Evolutionary conservation across 2,888 invertebrate species (phyloP), one percentile per base, ranked within the genome.

Genomic region (Quadroppia sp.): DNA sequence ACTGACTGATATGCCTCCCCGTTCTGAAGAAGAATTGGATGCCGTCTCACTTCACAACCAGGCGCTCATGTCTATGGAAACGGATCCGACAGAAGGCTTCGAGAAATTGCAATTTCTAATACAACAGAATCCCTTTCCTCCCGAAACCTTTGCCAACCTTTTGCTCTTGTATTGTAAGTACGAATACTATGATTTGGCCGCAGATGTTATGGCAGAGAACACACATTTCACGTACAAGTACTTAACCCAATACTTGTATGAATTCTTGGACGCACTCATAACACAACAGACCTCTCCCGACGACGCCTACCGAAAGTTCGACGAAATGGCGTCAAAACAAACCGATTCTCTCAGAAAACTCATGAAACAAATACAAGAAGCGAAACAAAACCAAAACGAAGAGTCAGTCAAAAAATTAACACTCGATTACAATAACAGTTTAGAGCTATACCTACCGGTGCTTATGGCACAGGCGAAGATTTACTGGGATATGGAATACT

Each of bases 381-480:
- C 93, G 77, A 86, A 95, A 73, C 88, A 90, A 77, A 50, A 20
- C 79, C 89, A 91, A 75, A 94, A 97, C 81, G 94, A 79, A 88
- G 90, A 77, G 89, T 94, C 0, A 91, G 94, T 81, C 90, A 89
- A 83, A 91, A 94, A 6, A 90, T 97, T 0, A 89, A 91, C 73
- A 9, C 15, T n/a, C 20, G 93, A 94, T 80, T 95, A 94, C 81
- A 93, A 97, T 81, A 91, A 92, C 79, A 89, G 91, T 0, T 82
- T 96, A 77, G 94, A 94, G 81, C 86, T 81, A 83, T 98, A 96
- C 81, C 89, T 99, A 76, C 98, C 99, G 0, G 94, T 97, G 0
- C 86, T 98, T n/a, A 98, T 99, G 98, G 94, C 96, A 0, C 94
- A 99, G 83, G 97, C 98, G 0, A 97, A 96, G 86, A 94, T 99